Percentiles rank a stretch among this genome's conserved stretches.
These are phyloP conservation scores for Schizotus pectinicornis DNA, from an alignment of 2,888 invertebrate genomes.

Conservation along the genomic window DNA sequence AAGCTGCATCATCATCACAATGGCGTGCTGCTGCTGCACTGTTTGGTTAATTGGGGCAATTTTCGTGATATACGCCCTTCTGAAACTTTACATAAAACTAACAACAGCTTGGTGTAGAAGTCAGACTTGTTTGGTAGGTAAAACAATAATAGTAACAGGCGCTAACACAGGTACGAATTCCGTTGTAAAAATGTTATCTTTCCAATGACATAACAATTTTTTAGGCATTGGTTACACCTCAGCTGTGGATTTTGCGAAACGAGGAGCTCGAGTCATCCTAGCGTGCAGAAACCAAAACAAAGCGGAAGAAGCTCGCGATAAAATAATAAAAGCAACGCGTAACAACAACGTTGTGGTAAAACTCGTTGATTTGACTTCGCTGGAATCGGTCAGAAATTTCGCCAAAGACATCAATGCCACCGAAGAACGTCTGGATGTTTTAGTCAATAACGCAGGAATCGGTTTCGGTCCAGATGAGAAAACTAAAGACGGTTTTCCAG, in stretches of 20 bases:
- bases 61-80: too few relatives aligned
- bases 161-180: too few relatives aligned
- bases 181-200: too few relatives aligned
- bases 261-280: background rate
- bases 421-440: conserved; percentile 65
- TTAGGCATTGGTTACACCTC: too few relatives aligned
- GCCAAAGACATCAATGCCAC: conserved; percentile 65
- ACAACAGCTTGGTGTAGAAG: conserved; percentile 11
- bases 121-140: conserved; percentile 6
- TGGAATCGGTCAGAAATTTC: conserved; percentile 66
- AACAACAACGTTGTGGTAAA: conserved; percentile 55
- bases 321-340: conserved; percentile 41
- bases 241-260: background rate
- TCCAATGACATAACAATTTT: background rate
- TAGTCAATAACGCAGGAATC: conserved; percentile 71
- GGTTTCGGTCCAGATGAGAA: conserved; percentile 59
- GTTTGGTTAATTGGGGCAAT: too few relatives aligned
- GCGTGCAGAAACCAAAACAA: too few relatives aligned
- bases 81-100: conserved; percentile 10
- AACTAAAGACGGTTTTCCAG: conserved; percentile 70
- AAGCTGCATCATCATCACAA: too few relatives aligned
- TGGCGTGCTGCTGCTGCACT: too few relatives aligned
- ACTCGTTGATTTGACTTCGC: conserved; percentile 63
- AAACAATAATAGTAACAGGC: conserved; percentile 1
- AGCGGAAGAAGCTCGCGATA: too few relatives aligned